Evolutionary conservation across 1,140 invertebrate species (phyloP), one percentile per base, ranked within the genome.

Genomic region (Eumeta japonica): DNA sequence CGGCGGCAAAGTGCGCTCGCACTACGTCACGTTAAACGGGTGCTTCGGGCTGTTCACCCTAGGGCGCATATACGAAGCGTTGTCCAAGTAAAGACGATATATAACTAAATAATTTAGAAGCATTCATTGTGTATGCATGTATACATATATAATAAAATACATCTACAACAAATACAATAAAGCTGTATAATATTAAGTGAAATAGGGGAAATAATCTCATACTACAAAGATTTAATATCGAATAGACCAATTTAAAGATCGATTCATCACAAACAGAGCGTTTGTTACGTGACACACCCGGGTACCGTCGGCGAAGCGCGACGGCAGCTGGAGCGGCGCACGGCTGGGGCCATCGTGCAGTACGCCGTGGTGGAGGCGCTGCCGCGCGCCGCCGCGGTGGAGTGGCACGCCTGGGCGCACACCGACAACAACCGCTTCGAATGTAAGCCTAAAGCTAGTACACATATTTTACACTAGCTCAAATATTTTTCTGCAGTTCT

Each of bases 381-480:
- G 48, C 92, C 93, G 0, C 80, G 85, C 16, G 20, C 5, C 5
- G 90, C 90, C n/a, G 75, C 85, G 10, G 84, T 95, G 18, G 92
- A 95, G 73, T 96, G 92, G 92, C 90, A 92, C 59, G 87, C 92
- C 39, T 90, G 88, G 87, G 89, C 88, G 16, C 89, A 92, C 71
- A 81, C 83, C 31, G 86, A 90, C 63, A 92, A 92, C 70, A 83
- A 86, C 70, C 81, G 86, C 48, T 92, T 92, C 60, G 87, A 92
- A 64, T 92, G 89, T 92, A 77, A 81, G 82, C 80, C 33, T 16
- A 10, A 32, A 12, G 17, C 11, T 29, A 13, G 16, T 28, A 28
- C 27, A 19, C 3, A 11, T n/a, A n/a, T n/a, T n/a, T n/a, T n/a
- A n/a, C n/a, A n/a, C n/a, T n/a, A n/a, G n/a, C n/a, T n/a, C n/a